Conservation (phyloP, 2,113 vertebrate species). For the Petrocephalus microphthalmus region DNA sequence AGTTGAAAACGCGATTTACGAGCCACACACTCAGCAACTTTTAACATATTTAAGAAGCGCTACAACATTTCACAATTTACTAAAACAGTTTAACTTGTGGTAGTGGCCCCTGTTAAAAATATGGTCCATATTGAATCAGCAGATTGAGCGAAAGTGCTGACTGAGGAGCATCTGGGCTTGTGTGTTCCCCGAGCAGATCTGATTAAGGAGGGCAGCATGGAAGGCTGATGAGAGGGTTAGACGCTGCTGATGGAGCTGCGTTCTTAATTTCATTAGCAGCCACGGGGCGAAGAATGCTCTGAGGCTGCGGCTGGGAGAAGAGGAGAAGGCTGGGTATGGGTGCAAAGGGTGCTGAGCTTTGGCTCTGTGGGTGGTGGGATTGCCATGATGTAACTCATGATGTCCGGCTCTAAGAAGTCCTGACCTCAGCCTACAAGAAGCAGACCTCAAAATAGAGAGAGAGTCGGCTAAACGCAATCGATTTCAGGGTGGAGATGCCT, state of each 20-base stretch:
- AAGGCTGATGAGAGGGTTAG: background rate
- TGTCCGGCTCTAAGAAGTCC: background rate
- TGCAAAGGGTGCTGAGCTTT: background rate
- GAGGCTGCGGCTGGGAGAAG: background rate
- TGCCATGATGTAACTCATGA: background rate
- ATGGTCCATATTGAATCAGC: background rate
- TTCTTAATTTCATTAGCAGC: background rate
- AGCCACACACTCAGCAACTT: conserved; percentile 8
- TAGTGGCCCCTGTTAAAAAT: background rate
- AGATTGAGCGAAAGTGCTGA: background rate
- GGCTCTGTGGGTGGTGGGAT: background rate
- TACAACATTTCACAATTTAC: background rate
- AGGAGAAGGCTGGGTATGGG: background rate
- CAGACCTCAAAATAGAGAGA: background rate
- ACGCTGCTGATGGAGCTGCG: background rate
- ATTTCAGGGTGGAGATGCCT: background rate
- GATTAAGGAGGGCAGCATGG: background rate
- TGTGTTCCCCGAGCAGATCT: background rate
- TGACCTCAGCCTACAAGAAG: background rate
- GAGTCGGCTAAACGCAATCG: background rate
- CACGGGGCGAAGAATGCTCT: background rate
- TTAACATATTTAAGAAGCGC: background rate
- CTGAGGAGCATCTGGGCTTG: background rate
- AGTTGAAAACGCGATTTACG: background rate
- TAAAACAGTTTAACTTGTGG: background rate